These are phyloP conservation scores for Premnoplex brunnescens DNA, from an alignment of 2,797 vertebrate species.

Conservation along the genomic window DNA sequence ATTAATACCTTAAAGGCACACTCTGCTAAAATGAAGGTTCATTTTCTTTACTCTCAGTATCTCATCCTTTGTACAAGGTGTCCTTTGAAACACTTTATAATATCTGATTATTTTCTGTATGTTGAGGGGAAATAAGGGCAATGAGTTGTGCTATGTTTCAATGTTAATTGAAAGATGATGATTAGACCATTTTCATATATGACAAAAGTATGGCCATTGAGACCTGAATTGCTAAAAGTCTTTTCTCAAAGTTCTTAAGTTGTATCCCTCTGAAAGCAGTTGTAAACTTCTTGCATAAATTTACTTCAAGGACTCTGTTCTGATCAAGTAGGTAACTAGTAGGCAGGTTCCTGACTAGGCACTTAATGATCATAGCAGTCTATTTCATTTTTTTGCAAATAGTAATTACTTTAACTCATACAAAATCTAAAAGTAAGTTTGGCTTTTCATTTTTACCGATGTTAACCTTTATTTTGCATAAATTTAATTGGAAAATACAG, in stretches of 20 bases:
- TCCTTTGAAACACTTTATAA: not conserved
- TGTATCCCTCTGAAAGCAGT: not conserved
- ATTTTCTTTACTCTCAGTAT: not conserved
- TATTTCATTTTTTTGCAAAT: not conserved
- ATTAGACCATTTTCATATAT: not conserved
- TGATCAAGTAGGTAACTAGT: not conserved
- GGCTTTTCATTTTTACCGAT: not conserved
- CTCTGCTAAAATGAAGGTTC: not conserved
- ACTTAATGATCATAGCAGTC: not conserved
- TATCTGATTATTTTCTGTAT: not conserved
- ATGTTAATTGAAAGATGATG: not conserved
- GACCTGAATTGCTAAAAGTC: not conserved
- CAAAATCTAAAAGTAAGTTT: not conserved
- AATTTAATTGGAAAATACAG: not conserved
- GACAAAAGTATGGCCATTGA: not conserved
- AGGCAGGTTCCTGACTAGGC: not conserved
- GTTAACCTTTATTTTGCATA: not conserved
- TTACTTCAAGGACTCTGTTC: not conserved
- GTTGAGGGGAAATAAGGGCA: not conserved
- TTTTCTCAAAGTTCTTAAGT: not conserved
- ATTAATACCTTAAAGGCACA: not conserved
- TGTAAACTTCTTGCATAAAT: not conserved
- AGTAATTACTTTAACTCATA: not conserved
- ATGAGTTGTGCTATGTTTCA: not conserved
- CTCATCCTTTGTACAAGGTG: not conserved